Evolutionary conservation across 1,140 invertebrate species (phyloP), one percentile per base, ranked within the genome.

Genomic region (Venustaconcha ellipsiformis): DNA sequence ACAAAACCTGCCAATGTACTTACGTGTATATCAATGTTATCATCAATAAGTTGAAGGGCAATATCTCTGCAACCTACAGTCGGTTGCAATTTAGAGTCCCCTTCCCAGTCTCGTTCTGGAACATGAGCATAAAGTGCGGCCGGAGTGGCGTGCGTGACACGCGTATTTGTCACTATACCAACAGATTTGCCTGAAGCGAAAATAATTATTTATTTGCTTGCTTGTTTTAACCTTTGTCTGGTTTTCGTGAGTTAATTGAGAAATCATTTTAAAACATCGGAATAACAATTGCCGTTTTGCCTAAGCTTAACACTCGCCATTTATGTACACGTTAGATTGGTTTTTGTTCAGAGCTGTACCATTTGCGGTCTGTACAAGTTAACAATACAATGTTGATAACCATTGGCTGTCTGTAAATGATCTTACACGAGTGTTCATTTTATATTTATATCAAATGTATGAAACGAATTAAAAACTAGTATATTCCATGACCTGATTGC

Each of bases 111-210:
- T 23, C 90, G 68, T 56, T 94, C 90, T 0, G 95, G 89, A 8
- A 92, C 92, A 86, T 96, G 94, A 1, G 96, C 95, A 84, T 97
- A 98, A 0, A 95, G 84, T 0, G 95, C 95, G 0, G 94, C 93
- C 0, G 96, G 97, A 0, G 96, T 97, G 0, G 96, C 97, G 87
- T 98, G 96, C 0, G 96, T 97, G 0, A 98, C 93, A 72, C 96
- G 92, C 30, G 96, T 96, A 0, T 95, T 98, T 1, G 96, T 98
- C 1, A 98, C 95, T 65, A 98, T 93, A 18, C 96, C 97, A 86
- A 94, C 94, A 70, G 92, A 93, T 90, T 96, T 96, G 57, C 94
- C 94, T 88, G 67, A 3, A 69, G 66, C 67, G 14, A 58, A n/a
- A 71, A 6, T n/a, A 26, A 18, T 57, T 23, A 8, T 66, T 48